Conservation (phyloP, 2,797 vertebrate genomes). For the Sebastes cheni region DNA sequence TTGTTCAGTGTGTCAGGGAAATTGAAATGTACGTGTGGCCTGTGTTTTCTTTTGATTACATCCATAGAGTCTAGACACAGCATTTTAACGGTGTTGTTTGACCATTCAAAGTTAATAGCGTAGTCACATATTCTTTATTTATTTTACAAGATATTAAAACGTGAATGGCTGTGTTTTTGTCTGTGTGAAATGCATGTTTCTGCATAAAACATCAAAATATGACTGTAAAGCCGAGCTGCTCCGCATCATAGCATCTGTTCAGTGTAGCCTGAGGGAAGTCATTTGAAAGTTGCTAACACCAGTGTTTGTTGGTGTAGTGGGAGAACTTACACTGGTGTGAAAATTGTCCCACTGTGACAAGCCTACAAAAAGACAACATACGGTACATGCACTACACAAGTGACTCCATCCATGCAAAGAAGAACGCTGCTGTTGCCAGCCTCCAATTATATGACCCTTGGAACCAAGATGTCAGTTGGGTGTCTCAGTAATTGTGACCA, state of each 20-base stretch:
- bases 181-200: neutral
- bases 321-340: constrained; percentile 6
- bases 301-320: constrained; percentile 29
- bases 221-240: constrained; percentile 38
- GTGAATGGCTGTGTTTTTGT: neutral
- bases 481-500: neutral
- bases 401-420: neutral
- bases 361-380: neutral
- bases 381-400: neutral
- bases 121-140: neutral
- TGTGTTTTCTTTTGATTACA: constrained; percentile 2
- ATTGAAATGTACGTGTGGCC: neutral
- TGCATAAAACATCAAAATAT: constrained; percentile 25
- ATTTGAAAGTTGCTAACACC: constrained; percentile 57
- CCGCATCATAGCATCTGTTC: constrained; percentile 50
- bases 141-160: constrained; percentile 6
- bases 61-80: neutral
- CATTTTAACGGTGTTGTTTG: neutral
- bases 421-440: neutral
- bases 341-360: constrained; percentile 11
- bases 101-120: neutral
- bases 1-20: neutral
- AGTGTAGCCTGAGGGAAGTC: constrained; percentile 53
- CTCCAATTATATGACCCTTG: neutral
- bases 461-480: neutral